A percentile compares a stretch with the other conserved stretches of the same genome.
These are phyloP conservation scores for Plebejus melissa DNA, from an alignment of 2,888 invertebrate genomes.

Conservation along the genomic window DNA sequence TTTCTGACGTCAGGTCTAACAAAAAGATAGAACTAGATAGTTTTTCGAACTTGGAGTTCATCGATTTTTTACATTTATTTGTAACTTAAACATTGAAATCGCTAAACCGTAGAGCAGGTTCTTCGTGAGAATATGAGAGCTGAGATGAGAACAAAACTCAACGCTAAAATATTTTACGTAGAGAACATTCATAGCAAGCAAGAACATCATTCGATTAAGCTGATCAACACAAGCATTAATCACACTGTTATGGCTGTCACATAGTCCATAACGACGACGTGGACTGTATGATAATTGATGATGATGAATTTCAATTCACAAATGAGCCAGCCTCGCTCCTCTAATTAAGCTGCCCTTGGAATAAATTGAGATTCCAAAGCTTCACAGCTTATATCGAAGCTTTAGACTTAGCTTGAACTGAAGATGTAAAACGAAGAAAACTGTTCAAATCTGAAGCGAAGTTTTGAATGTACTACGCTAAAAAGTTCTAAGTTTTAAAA, in stretches of 20 bases:
- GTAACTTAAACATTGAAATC: no score
- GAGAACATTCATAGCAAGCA: no score
- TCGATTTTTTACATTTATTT: no score
- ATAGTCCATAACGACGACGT: neutral
- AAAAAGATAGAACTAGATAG: no score
- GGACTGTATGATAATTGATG: neutral
- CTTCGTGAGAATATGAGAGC: no score
- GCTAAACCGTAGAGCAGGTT: no score
- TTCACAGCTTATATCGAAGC: neutral
- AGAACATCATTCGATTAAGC: no score
- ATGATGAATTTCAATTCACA: neutral
- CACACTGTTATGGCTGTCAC: neutral
- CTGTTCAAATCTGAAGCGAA: neutral
- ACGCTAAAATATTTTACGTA: neutral
- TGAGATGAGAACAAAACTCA: no score
- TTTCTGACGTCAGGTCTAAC: no score
- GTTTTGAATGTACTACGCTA: no score
- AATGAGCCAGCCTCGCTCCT: neutral
- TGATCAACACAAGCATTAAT: neutral
- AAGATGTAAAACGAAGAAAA: neutral
- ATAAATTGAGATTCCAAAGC: conserved; percentile 1
- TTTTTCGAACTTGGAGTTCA: no score
- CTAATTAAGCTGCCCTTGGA: conserved; percentile 16
- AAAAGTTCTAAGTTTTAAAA: no score
- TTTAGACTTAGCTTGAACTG: neutral